These are phyloP conservation scores for Protonemura montana DNA, from an alignment of 2,888 invertebrate genomes.

Conservation along the genomic window DNA sequence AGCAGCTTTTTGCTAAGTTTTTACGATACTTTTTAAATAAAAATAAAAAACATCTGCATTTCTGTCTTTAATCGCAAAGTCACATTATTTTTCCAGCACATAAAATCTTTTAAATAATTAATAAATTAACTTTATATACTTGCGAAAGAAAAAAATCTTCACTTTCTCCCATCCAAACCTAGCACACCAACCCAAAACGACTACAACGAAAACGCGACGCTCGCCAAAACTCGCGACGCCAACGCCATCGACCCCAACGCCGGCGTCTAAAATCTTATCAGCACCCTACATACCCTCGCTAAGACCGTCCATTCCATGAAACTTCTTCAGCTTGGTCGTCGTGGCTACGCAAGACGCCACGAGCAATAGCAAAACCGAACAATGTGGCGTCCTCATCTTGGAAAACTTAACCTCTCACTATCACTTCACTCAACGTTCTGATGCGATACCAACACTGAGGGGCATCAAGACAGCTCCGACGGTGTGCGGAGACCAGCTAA, in stretches of 20 bases:
- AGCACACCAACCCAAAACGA: not conserved
- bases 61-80: too few species aligned
- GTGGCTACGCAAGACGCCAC: not conserved
- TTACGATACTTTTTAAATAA: too few species aligned
- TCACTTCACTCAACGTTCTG: slow-evolving; percentile 28
- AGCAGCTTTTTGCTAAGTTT: too few species aligned
- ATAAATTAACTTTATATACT: too few species aligned
- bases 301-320: not conserved
- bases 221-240: not conserved
- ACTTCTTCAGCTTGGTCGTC: not conserved
- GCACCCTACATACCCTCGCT: slow-evolving; percentile 14
- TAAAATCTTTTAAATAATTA: too few species aligned
- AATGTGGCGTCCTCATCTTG: not conserved
- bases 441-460: not conserved
- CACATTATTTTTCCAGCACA: too few species aligned
- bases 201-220: not conserved
- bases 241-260: not conserved
- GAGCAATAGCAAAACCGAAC: not conserved
- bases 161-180: not conserved
- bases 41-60: too few species aligned
- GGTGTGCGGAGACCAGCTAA: not conserved
- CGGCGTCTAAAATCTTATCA: not conserved
- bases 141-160: too few species aligned
- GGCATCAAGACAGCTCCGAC: not conserved
- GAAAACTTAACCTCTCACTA: not conserved